A percentile compares a stretch with the other conserved stretches of the same genome.
Conservation (phyloP, 2,113 vertebrate genomes). For the Microtus pennsylvanicus region DNA sequence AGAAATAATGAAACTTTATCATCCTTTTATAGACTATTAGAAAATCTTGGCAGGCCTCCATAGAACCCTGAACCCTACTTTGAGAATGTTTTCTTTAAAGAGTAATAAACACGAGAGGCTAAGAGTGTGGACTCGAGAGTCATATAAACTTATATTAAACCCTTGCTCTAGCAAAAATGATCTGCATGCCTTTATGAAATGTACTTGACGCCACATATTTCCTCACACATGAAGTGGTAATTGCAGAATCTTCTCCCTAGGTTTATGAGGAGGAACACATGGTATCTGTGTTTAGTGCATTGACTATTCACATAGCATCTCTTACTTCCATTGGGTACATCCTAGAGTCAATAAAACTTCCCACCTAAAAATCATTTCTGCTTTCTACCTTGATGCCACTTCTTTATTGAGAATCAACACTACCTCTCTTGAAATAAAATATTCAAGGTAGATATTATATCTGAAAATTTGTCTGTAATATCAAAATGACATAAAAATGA, state of each 20-base stretch:
- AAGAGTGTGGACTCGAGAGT: background rate
- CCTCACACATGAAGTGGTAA: background rate
- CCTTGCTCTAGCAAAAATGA: background rate
- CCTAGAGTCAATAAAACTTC: background rate
- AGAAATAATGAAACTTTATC: conserved; percentile 11
- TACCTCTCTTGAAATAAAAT: background rate
- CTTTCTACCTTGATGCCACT: background rate
- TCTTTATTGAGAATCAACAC: background rate
- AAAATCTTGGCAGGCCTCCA: background rate
- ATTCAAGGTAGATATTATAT: background rate
- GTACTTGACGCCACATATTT: background rate
- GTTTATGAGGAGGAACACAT: conserved; percentile 21
- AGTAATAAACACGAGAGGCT: background rate
- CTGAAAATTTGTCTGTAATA: background rate
- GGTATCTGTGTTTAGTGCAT: background rate
- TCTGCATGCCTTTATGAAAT: background rate
- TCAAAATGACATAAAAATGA: background rate
- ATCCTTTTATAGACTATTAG: background rate
- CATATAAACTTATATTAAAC: background rate
- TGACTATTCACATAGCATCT: background rate
- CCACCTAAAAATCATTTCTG: background rate
- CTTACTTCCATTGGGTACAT: background rate
- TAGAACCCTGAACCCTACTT: background rate
- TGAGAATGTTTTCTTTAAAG: conserved; percentile 1
- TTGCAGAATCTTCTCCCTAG: background rate